Base-by-base conservation (phyloP, 2,113 vertebrate species). In the Oreochromis aureus region DNA sequence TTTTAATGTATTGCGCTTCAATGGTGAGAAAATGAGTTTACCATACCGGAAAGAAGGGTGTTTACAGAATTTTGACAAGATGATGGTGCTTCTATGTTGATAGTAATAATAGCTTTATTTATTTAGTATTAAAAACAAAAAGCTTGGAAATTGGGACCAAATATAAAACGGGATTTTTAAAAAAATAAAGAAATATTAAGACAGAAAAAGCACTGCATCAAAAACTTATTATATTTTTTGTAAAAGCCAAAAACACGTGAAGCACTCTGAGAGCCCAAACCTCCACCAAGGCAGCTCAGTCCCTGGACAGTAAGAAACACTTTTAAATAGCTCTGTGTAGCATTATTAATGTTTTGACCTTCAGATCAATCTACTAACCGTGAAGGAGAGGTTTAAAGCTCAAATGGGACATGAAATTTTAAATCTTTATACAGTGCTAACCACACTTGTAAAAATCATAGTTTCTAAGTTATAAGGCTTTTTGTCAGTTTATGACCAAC, bases 181-280 rank as follows among this genome's bases (percentile, higher is more conserved):
- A 66, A 66, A 13, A 0, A 6, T 2, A 7, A 0, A 41, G 5
- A 24, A 69, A 41, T 15, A 22, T 69, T 69, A 69, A 41, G 63
- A 69, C 63, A 69, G 63, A 22, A 39, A 41, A 69, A 66, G 18
- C 61, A 39, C 32, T n/a, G 61, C 4, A 66, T n/a, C 61, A 66
- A 18, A 66, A 66, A 66, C 18, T 6, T 36, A 36, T 36, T 12
- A 66, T 66, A 12, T 36, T 34, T 34, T 7, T 34, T 66, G 18
- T 39, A 66, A 66, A 0, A n/a, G 32, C 18, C 61, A 66, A n/a
- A 63, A 39, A 5, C 61, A 36, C 1, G 36, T n/a, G 61, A 66
- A 66, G 61, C 18, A 66, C 61, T 7, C 61, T 39, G 18, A 66
- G 18, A 66, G 61, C 32, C 61, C 61, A 66, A n/a, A 2, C n/a